Evolutionary conservation across 2,888 invertebrate genomes (phyloP).

Genomic region (Campoplex capitator): DNA sequence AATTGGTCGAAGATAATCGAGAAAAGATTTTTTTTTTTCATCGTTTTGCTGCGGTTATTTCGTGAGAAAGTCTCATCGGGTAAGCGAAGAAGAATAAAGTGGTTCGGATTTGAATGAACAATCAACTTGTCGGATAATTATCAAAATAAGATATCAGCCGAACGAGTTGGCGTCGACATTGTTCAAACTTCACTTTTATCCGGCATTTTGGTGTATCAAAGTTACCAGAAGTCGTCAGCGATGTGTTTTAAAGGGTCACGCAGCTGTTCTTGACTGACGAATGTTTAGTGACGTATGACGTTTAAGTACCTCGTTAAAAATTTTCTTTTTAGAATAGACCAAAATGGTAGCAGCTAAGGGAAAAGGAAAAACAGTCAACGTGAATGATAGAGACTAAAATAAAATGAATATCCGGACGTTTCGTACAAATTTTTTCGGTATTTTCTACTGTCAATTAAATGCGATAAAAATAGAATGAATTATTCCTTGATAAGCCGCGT

Average conservation of each 20-base stretch:
- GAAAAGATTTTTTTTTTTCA: constrained; percentile 1
- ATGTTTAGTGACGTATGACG: constrained; percentile 42
- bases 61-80: not conserved
- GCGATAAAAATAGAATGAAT: not conserved
- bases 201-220: not conserved
- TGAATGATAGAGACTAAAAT: constrained; percentile 31
- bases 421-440: not conserved
- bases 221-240: constrained; percentile 1
- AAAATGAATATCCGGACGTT: constrained; percentile 35
- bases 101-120: not conserved
- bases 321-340: not conserved
- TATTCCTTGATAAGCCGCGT: too few species aligned
- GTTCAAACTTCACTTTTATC: not conserved
- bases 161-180: not conserved
- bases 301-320: constrained; percentile 57
- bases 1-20: constrained; percentile 60
- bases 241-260: constrained; percentile 25
- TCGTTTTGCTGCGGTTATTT: not conserved
- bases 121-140: not conserved
- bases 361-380: not conserved
- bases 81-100: not conserved
- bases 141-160: not conserved
- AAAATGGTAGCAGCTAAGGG: not conserved
- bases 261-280: constrained; percentile 55
- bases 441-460: not conserved